Evolutionary conservation across 2,888 invertebrate species (phyloP).

Genomic region (Muschampia plurimacula): DNA sequence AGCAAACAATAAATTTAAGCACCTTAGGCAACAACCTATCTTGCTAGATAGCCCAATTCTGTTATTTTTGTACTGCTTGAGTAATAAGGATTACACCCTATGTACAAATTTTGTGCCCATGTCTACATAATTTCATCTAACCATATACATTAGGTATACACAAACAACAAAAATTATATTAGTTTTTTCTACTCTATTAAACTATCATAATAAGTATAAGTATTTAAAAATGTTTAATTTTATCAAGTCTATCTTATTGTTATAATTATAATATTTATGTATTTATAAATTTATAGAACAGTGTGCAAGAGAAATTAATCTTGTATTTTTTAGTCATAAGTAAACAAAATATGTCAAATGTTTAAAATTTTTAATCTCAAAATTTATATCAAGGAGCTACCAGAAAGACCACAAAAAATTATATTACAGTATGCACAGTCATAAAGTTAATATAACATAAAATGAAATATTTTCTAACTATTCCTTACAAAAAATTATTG

Average conservation of each 20-base stretch:
- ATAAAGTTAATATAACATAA: slow-evolving; percentile 26
- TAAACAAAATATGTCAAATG: neutral
- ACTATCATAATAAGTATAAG: slow-evolving; percentile 22
- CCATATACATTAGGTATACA: slow-evolving; percentile 38
- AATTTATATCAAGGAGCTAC: slow-evolving; percentile 45
- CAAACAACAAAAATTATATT: slow-evolving; percentile 20
- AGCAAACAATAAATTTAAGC: neutral
- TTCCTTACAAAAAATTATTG: slow-evolving; percentile 52
- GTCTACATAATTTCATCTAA: slow-evolving; percentile 53
- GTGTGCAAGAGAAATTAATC: slow-evolving; percentile 4
- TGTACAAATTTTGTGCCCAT: slow-evolving; percentile 45
- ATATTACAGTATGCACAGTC: slow-evolving; percentile 13
- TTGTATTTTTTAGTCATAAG: neutral
- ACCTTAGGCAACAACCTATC: neutral
- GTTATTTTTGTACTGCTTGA: neutral
- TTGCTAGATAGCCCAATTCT: neutral
- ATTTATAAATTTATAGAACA: slow-evolving; percentile 15
- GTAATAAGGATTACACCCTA: slow-evolving; percentile 14
- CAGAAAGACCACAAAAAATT: slow-evolving; percentile 45
- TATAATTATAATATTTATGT: slow-evolving; percentile 47
- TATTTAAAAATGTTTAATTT: slow-evolving; percentile 27
- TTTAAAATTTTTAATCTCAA: slow-evolving; percentile 22
- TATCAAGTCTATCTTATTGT: slow-evolving; percentile 56
- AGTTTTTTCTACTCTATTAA: slow-evolving; percentile 22
- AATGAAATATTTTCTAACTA: slow-evolving; percentile 40